Evolutionary conservation across 1,140 invertebrate genomes (phyloP).

Genomic region (Bilobella aurantiaca): DNA sequence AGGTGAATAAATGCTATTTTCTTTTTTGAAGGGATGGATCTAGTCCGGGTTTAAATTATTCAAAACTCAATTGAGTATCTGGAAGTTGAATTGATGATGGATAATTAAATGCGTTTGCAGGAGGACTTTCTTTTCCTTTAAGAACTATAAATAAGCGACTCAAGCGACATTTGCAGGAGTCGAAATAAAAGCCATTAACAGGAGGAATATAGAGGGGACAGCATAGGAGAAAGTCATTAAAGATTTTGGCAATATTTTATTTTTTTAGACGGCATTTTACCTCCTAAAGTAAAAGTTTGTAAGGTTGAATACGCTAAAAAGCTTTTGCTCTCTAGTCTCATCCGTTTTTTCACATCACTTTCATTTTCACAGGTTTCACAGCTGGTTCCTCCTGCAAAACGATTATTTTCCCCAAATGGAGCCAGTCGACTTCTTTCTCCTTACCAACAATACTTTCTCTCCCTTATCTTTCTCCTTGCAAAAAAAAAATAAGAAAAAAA

Average conservation of each 20-base stretch:
- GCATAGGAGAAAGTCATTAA: background rate
- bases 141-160: too few relatives aligned
- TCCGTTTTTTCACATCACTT: background rate
- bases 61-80: too few relatives aligned
- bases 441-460: constrained; percentile 1
- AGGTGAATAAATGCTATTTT: too few relatives aligned
- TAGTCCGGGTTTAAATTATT: too few relatives aligned
- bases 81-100: too few relatives aligned
- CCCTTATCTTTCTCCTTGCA: background rate
- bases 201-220: background rate
- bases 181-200: background rate
- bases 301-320: constrained; percentile 9
- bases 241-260: background rate
- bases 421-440: background rate
- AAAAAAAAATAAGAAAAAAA: background rate
- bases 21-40: too few relatives aligned
- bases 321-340: constrained; percentile 10
- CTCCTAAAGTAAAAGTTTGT: background rate
- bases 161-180: too few relatives aligned
- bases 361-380: constrained; percentile 2
- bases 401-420: background rate
- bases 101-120: too few relatives aligned
- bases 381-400: background rate
- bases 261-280: background rate
- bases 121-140: too few relatives aligned